Base-by-base conservation (phyloP, 2,797 vertebrate species). In the Sciaenops ocellatus region DNA sequence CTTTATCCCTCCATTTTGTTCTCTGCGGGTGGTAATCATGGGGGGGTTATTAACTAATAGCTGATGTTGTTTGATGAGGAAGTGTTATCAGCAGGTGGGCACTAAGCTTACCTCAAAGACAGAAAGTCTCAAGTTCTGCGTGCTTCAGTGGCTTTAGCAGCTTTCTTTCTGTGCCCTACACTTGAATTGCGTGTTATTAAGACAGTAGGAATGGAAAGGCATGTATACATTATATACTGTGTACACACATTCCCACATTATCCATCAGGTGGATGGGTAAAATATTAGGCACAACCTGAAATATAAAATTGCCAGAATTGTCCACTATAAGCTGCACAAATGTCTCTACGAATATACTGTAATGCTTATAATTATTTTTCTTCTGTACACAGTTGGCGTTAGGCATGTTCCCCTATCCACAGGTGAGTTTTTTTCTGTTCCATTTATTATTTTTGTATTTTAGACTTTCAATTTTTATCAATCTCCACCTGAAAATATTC, bases 381-480 rank as follows among this genome's bases (percentile, higher is more conserved):
- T 55, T 77, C 76, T 84, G 73, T 78, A 50, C 66, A 82, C 96
- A 99, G 98, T 94, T 99, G 95, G 98, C 97, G 47, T 95, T 99
- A 85, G 98, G 97, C 92, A 97, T 97, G 94, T 99, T 99, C 95
- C 98, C 98, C 73, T 99, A 99, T 94, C 97, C 98, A 95, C 98
- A 99, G 98, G 98, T 98, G 95, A 97, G 97, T 96, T 81, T 83
- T 86, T 94, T 92, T 94, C 86, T 51, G 3, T 65, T 57, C 8
- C 4, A 61, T 56, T 48, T 28, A 57, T 20, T 38, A 38, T 38
- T 38, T 38, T 75, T 50, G 0, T 38, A 18, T 59, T 46, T 26
- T 8, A 16, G 41, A 2, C 10, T 7, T 42, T 11, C 3, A 22
- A 26, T 24, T 51, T 41, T 50, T 20, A 4, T 30, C 3, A 0